Conservation (phyloP, 2,888 invertebrate genomes). For the Agrotis puta region DNA sequence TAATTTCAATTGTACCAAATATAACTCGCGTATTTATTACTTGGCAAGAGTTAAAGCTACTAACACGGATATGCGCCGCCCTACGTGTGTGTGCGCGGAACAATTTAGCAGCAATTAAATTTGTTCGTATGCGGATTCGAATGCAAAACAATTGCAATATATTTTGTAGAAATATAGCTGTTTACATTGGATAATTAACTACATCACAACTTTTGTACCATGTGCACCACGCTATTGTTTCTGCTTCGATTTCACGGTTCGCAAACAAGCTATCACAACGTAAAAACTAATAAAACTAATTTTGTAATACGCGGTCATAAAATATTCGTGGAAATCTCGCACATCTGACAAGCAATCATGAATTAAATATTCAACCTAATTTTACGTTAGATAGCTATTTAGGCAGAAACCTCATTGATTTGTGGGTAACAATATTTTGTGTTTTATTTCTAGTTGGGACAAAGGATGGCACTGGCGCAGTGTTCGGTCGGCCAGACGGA, state of each 20-base stretch:
- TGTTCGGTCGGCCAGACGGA: constrained; percentile 94
- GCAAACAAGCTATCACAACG: constrained; percentile 35
- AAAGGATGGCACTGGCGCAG: constrained; percentile 95
- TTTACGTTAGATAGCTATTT: constrained; percentile 20
- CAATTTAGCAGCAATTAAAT: constrained; percentile 88
- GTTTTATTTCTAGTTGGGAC: constrained; percentile 90
- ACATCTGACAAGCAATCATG: constrained; percentile 22
- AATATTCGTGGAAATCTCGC: constrained; percentile 28
- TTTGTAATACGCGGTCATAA: constrained; percentile 44
- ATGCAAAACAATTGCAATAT: constrained; percentile 72
- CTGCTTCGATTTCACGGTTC: constrained; percentile 22
- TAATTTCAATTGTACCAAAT: constrained; percentile 90
- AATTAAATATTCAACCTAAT: constrained; percentile 29
- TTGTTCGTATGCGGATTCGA: constrained; percentile 76
- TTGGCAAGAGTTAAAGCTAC: constrained; percentile 84
- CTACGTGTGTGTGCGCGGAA: constrained; percentile 73
- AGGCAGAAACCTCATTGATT: constrained; percentile 10
- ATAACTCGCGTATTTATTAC: constrained; percentile 88
- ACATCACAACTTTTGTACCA: constrained; percentile 46
- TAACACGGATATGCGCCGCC: constrained; percentile 64
- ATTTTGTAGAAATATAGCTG: constrained; percentile 58
- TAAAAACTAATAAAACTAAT: constrained; percentile 44
- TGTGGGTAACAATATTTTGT: constrained; percentile 28
- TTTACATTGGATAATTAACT: constrained; percentile 51
- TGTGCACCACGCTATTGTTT: constrained; percentile 32